phyloP scores from a whole-genome alignment of 2,797 vertebrate genomes.

The Silurus lanzhouensis region DNA sequence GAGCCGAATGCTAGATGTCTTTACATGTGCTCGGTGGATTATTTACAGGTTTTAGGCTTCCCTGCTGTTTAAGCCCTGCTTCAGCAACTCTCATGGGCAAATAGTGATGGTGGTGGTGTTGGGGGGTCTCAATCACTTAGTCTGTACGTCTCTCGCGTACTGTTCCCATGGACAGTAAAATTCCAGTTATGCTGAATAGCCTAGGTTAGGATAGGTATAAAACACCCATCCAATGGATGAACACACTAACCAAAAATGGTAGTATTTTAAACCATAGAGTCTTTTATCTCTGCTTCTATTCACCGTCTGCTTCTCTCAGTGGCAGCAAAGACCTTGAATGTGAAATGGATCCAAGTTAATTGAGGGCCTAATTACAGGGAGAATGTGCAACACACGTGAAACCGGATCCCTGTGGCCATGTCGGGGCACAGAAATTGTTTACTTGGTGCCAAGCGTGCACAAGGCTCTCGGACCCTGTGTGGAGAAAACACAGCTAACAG shows the following conservation, averaged over 20 bases:
- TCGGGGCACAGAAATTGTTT: conserved; percentile 76
- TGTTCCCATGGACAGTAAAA: conserved; percentile 6
- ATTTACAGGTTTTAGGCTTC: conserved; percentile 78
- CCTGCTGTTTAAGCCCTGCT: conserved; percentile 75
- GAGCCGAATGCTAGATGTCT: conserved; percentile 73
- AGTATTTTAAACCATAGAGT: conserved; percentile 42
- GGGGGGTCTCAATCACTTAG: background rate
- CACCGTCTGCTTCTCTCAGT: conserved; percentile 75
- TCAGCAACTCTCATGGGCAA: conserved; percentile 70
- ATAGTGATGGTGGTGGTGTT: conserved; percentile 24
- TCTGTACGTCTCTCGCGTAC: background rate
- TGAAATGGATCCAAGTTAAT: conserved; percentile 89
- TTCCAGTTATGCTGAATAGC: background rate
- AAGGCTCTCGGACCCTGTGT: conserved; percentile 80
- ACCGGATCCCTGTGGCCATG: conserved; percentile 84
- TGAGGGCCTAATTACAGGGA: conserved; percentile 91
- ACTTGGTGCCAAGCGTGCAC: conserved; percentile 84
- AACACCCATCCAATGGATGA: background rate
- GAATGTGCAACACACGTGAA: conserved; percentile 94
- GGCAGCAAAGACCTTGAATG: conserved; percentile 86
- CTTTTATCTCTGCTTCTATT: conserved; percentile 57
- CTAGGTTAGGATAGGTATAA: background rate
- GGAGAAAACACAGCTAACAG: conserved; percentile 85
- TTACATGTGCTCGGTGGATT: conserved; percentile 74
- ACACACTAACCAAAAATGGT: conserved; percentile 34